These are phyloP conservation scores for Cricetomys ansorgei DNA, from an alignment of 2,113 vertebrate genomes.

Conservation along the genomic window DNA sequence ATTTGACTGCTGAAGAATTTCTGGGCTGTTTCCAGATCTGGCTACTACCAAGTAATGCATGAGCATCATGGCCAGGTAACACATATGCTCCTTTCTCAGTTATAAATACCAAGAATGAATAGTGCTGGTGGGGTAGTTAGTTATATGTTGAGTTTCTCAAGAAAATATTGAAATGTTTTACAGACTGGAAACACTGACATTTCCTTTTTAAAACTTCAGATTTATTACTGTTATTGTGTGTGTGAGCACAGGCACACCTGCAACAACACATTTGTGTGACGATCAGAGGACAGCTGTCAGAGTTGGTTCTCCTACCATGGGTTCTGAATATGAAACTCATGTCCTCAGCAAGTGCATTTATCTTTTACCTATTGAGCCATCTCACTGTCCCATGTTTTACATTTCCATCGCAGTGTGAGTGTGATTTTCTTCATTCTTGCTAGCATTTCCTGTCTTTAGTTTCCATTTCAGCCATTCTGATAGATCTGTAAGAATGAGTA, in stretches of 20 bases:
- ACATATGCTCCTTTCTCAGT: not conserved
- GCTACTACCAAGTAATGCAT: too few relatives aligned
- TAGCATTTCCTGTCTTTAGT: not conserved
- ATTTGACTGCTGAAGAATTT: not conserved
- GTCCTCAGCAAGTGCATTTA: not conserved
- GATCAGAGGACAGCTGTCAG: not conserved
- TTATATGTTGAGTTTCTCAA: not conserved
- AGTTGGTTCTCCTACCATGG: not conserved
- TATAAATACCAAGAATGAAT: not conserved
- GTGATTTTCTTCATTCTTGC: not conserved
- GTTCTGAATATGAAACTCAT: not conserved
- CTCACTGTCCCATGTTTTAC: not conserved
- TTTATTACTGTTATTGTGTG: not conserved
- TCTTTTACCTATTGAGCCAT: not conserved
- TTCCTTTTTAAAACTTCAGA: not conserved
- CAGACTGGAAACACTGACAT: not conserved
- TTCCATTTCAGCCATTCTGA: not conserved
- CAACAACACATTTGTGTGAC: not conserved
- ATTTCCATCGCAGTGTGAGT: not conserved
- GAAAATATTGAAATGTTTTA: not conserved
- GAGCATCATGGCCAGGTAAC: not conserved
- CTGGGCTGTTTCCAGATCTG: not conserved
- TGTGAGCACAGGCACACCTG: not conserved
- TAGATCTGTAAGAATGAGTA: not conserved
- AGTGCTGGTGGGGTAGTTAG: not conserved